A percentile compares a stretch with the other conserved stretches of the same genome.
Conservation (phyloP, 2,797 vertebrate genomes). For the Crocidura indochinensis region DNA sequence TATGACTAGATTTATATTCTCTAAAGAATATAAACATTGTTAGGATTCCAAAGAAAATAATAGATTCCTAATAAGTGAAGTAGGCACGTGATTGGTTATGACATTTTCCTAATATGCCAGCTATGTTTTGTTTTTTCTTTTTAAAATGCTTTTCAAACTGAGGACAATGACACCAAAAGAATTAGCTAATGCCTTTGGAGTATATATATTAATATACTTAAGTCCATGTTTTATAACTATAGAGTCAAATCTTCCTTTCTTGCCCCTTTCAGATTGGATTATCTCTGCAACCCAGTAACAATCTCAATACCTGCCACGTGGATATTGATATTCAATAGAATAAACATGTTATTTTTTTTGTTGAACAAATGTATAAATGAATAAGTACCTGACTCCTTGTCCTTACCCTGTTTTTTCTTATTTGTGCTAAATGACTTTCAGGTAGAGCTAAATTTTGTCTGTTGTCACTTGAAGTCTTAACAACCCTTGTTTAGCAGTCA, state of each 20-base stretch:
- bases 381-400: constrained; percentile 27
- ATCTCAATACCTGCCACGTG: background rate
- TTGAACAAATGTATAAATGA: constrained; percentile 21
- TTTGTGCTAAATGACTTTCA: constrained; percentile 16
- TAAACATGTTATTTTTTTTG: constrained; percentile 20
- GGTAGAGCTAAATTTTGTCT: constrained; percentile 35
- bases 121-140: constrained; percentile 23
- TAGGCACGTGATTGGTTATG: constrained; percentile 61
- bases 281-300: constrained; percentile 21
- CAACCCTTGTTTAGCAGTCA: constrained; percentile 10
- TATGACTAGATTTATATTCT: constrained; percentile 49
- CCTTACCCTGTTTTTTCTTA: constrained; percentile 38
- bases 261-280: background rate
- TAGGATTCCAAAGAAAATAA: constrained; percentile 59
- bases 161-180: constrained; percentile 12
- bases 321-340: constrained; percentile 12
- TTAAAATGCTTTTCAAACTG: constrained; percentile 58
- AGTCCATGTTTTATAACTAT: background rate
- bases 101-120: constrained; percentile 35
- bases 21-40: constrained; percentile 31
- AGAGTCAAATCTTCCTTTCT: background rate
- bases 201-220: constrained; percentile 41
- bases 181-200: background rate
- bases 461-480: constrained; percentile 45
- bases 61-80: constrained; percentile 45